Conservation (phyloP, 2,888 invertebrate genomes). For the Timema podura region DNA sequence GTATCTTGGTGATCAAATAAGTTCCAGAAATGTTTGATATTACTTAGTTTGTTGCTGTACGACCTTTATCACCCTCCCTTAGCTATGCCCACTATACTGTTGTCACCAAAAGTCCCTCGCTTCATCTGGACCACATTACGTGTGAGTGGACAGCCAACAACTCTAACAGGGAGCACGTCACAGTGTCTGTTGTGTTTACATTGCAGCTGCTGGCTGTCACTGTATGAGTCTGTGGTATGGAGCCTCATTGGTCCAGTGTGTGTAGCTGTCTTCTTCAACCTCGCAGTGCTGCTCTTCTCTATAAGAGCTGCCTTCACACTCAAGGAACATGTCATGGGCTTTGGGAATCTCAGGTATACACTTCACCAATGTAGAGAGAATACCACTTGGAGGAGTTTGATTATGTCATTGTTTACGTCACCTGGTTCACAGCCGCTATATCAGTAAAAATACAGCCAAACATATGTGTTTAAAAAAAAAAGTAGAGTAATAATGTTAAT, state of each 20-base stretch:
- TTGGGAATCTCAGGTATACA: slow-evolving; percentile 68
- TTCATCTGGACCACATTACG: too few species aligned
- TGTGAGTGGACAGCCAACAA: too few species aligned
- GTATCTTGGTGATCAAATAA: too few species aligned
- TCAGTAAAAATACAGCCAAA: background rate
- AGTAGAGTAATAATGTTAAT: background rate
- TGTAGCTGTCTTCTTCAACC: slow-evolving; percentile 69
- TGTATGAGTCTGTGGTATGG: slow-evolving; percentile 93
- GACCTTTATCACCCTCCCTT: too few species aligned
- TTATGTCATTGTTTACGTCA: too few species aligned
- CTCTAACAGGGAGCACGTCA: too few species aligned
- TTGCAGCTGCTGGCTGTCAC: slow-evolving; percentile 88
- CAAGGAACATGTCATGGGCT: slow-evolving; percentile 84
- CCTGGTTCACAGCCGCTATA: background rate
- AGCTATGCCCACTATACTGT: too few species aligned
- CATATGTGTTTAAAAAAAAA: background rate
- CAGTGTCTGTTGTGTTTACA: slow-evolving; percentile 30
- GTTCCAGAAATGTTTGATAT: too few species aligned
- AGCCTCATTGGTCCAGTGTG: slow-evolving; percentile 89
- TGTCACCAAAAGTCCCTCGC: too few species aligned
- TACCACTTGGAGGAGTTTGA: too few species aligned
- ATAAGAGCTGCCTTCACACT: slow-evolving; percentile 87
- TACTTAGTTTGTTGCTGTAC: too few species aligned
- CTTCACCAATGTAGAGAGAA: background rate
- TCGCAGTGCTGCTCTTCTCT: slow-evolving; percentile 77